Base-by-base conservation (phyloP, 2,797 vertebrate species). In the Zenarchopterus dispar region DNA sequence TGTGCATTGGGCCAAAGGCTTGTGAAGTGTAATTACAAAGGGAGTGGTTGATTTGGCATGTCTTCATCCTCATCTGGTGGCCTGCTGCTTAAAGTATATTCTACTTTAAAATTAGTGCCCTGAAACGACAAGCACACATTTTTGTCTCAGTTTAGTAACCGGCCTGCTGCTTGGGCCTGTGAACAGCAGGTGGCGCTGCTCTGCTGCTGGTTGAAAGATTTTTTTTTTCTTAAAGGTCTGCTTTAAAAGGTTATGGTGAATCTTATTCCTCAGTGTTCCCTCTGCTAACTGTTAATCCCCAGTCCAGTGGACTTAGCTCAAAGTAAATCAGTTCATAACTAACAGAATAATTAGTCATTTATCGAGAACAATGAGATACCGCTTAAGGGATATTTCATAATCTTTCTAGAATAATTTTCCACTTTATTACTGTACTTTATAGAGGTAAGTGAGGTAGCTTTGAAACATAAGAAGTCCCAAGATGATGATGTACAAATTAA, bases 11-110 rank as follows among this genome's bases (percentile, higher is more conserved):
- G 88, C 88, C 88, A 86, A 91, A 87, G 80, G 86, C 90, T 87
- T 87, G 88, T 85, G 88, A 91, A 92, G 87, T 84, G 70, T 94
- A 93, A 94, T 94, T 93, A 93, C 91, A 93, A 91, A 90, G 84
- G 74, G 87, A 85, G 86, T 84, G 88, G 88, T 87, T 88, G 91
- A 92, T 93, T 93, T 93, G 93, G 92, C 90, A 83, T 91, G 86
- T 93, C 90, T 93, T 91, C 90, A 92, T 93, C 89, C 88, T 93
- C 92, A 93, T 94, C 91, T 94, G 93, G 92, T 91, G 88, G 91
- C 92, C 92, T 90, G 92, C 92, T 94, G 93, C 89, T 91, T 76
- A 65, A 87, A 90, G 88, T 88, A 89, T 89, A 87, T 90, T 90
- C 88, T 91, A 77, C 87, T 84, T 89, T 90, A 87, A 93, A 93